These are phyloP conservation scores for Apostichopus leukothele DNA, from an alignment of 53 echinoderm and acorn worm species.

Conservation along the genomic window DNA sequence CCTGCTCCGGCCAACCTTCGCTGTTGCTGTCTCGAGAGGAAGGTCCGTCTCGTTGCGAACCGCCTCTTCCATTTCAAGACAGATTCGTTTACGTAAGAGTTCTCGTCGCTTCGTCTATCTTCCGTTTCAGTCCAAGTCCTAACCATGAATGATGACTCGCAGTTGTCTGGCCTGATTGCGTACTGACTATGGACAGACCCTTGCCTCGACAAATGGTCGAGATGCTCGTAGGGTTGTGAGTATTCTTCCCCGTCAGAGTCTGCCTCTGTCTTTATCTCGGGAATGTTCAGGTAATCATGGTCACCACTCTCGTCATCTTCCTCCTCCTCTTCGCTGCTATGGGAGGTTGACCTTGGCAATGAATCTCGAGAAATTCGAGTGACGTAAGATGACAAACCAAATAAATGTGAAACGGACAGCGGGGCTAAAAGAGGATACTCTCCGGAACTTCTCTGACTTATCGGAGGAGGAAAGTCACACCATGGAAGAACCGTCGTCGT, in stretches of 20 bases:
- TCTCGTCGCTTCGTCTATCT: background rate
- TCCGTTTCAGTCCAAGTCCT: constrained; percentile 38
- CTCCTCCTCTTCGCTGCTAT: constrained; percentile 39
- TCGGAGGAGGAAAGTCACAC: constrained; percentile 38
- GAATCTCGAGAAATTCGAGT: constrained; percentile 4
- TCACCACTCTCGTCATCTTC: constrained; percentile 18
- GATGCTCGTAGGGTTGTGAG: constrained; percentile 36
- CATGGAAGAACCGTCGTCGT: background rate
- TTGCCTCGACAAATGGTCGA: constrained; percentile 30
- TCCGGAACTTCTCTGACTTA: constrained; percentile 24
- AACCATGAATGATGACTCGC: constrained; percentile 20
- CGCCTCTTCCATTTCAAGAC: constrained; percentile 45
- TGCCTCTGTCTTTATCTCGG: background rate
- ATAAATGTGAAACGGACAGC: background rate
- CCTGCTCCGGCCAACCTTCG: background rate
- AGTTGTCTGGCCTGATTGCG: background rate
- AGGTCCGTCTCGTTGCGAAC: constrained; percentile 11
- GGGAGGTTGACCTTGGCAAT: constrained; percentile 38
- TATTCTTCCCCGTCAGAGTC: constrained; percentile 46
- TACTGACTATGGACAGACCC: constrained; percentile 36
- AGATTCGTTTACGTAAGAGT: constrained; percentile 41
- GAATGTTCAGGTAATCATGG: constrained; percentile 37
- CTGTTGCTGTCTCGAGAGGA: background rate
- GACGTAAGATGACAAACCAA: constrained; percentile 1
- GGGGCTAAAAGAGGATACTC: constrained; percentile 36